Conservation (phyloP, 2,113 vertebrate species). For the Limnothrissa miodon region DNA sequence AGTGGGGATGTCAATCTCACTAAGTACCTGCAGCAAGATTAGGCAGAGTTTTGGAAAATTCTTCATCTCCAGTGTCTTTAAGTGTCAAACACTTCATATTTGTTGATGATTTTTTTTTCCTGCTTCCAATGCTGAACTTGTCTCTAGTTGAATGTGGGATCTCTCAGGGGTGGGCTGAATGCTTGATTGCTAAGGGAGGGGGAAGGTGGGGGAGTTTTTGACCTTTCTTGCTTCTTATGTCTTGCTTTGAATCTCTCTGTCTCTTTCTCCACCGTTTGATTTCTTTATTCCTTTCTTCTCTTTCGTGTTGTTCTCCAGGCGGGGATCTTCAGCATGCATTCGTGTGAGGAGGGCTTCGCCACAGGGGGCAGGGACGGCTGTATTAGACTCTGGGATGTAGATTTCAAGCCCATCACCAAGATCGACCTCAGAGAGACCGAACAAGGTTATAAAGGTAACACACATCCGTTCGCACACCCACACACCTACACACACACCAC, state of each 20-base stretch:
- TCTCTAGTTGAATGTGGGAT: background rate
- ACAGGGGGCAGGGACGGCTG: conserved; percentile 95
- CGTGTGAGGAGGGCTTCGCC: conserved; percentile 93
- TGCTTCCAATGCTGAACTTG: background rate
- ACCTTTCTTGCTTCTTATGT: conserved; percentile 50
- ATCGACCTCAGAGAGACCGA: conserved; percentile 95
- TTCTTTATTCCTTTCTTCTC: background rate
- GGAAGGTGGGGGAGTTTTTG: background rate
- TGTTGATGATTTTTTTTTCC: background rate
- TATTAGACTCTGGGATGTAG: conserved; percentile 90
- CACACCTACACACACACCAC: background rate
- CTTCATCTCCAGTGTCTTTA: background rate
- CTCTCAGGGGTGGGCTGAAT: background rate
- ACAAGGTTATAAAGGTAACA: conserved; percentile 94
- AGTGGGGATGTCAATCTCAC: background rate
- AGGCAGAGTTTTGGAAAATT: background rate
- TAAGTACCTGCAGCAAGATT: background rate
- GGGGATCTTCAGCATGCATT: conserved; percentile 97
- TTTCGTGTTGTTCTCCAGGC: conserved; percentile 64
- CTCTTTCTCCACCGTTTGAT: background rate
- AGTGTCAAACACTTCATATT: background rate
- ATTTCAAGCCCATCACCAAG: conserved; percentile 98
- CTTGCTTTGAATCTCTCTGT: background rate
- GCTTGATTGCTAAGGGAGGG: background rate
- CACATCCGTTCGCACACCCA: background rate